Base-by-base conservation (phyloP, 2,888 invertebrate species). In the Ceramica pisi region DNA sequence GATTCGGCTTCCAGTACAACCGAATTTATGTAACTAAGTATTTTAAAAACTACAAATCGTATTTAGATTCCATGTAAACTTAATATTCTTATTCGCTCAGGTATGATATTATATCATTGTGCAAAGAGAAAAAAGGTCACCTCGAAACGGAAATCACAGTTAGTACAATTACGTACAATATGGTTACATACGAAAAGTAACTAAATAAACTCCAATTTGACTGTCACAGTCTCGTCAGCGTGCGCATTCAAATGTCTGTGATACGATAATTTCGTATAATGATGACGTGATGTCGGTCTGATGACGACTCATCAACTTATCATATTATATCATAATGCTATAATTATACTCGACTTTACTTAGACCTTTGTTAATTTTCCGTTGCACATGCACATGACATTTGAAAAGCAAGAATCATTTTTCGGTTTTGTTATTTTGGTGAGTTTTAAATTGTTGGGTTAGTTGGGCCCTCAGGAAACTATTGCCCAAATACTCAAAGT, bases 261-360 rank as follows among this genome's bases (percentile, higher is more conserved):
- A 78, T 74, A 71, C 62, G 66, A 81, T 81, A 79, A 83, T 81
- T 69, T 51, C 48, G 48, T 73, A 21, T 73, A 73, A 77, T 78
- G 41, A 71, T 57, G 75, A 76, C 79, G 68, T 78, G 41, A 71
- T 57, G 75, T 75, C 79, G 68, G 55, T 55, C 46, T 70, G 73
- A 78, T 73, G 78, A 78, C 60, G 53, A 69, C 46, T 21, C 57
- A 50, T 82, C 68, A 75, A 57, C 56, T 23, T 70, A 73, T 71
- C 56, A 82, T 59, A 61, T 64, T 60, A 75, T 50, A 53, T 77
- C 48, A 69, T 65, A 75, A 48, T 75, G 21, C 31, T 26, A 53
- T 68, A 75, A 67, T 73, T 73, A 46, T 59, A 41, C 19, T 26
- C n/a, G 21, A 46, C 31, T 69, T 26, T 48, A 48, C 8, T 70